A percentile compares a stretch with the other conserved stretches of the same genome.
Evolutionary conservation across 2,888 invertebrate species (phyloP).

Genomic region (Yponomeuta evonymella): DNA sequence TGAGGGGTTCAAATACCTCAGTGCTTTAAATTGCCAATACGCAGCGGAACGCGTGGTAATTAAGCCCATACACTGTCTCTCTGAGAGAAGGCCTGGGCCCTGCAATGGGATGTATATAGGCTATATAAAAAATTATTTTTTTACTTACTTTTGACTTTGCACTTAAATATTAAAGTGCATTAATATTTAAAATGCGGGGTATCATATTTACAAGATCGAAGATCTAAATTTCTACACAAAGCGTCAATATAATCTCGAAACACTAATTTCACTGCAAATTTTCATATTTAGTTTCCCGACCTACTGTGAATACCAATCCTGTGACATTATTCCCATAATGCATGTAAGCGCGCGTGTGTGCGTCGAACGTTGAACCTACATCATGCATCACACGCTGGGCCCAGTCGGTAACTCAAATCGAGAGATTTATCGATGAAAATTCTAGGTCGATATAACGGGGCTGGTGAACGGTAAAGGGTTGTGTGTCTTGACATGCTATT

Average conservation of each 20-base stretch:
- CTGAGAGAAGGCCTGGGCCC: too few relatives aligned
- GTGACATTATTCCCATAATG: constrained; percentile 3
- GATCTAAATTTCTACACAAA: too few relatives aligned
- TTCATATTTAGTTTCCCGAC: neutral
- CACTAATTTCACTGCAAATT: neutral
- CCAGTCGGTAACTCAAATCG: constrained; percentile 24
- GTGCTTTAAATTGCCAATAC: too few relatives aligned
- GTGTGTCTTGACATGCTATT: neutral
- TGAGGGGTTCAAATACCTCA: too few relatives aligned
- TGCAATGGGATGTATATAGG: too few relatives aligned
- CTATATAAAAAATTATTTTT: too few relatives aligned
- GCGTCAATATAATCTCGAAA: neutral
- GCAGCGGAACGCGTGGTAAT: too few relatives aligned
- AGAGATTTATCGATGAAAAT: constrained; percentile 34
- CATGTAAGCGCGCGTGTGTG: neutral
- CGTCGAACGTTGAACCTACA: constrained; percentile 40
- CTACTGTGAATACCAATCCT: neutral
- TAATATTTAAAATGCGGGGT: too few relatives aligned
- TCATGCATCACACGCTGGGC: constrained; percentile 56
- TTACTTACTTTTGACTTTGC: too few relatives aligned
- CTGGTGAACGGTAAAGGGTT: neutral
- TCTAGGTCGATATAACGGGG: constrained; percentile 16
- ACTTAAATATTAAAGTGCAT: too few relatives aligned
- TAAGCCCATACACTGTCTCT: too few relatives aligned
- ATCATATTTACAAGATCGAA: too few relatives aligned